Evolutionary conservation across 2,113 vertebrate genomes (phyloP).

Genomic region (Paramormyrops kingsleyae): DNA sequence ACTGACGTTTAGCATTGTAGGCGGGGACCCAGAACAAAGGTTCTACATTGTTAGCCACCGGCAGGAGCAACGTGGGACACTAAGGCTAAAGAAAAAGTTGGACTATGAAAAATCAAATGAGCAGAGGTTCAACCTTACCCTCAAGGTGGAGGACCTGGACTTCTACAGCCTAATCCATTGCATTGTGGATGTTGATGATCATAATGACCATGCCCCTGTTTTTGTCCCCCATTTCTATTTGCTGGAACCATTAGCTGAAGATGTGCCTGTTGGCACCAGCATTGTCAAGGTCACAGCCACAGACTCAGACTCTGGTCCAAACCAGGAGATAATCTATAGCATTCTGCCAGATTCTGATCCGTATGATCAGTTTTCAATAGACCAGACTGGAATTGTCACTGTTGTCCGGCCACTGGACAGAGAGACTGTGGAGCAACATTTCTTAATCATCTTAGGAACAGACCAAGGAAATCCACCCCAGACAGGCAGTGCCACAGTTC

Average conservation of each 20-base stretch:
- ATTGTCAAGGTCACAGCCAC: slow-evolving; percentile 66
- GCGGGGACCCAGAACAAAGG: slow-evolving; percentile 77
- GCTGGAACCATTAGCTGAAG: slow-evolving; percentile 65
- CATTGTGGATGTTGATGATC: slow-evolving; percentile 76
- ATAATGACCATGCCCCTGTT: slow-evolving; percentile 76
- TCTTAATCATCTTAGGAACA: slow-evolving; percentile 67
- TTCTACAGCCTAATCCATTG: slow-evolving; percentile 71
- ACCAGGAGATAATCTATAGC: slow-evolving; percentile 71
- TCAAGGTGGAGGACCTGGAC: slow-evolving; percentile 76
- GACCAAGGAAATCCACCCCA: slow-evolving; percentile 67
- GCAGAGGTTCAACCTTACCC: slow-evolving; percentile 76
- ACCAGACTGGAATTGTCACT: slow-evolving; percentile 62
- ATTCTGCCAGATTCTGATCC: slow-evolving; percentile 69
- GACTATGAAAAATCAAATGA: slow-evolving; percentile 79
- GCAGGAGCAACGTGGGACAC: slow-evolving; percentile 64
- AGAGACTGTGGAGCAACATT: slow-evolving; percentile 61
- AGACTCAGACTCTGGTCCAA: slow-evolving; percentile 74
- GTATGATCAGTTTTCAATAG: slow-evolving; percentile 61
- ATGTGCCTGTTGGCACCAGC: slow-evolving; percentile 65
- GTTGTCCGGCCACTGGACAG: slow-evolving; percentile 67
- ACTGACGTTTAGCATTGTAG: slow-evolving; percentile 70
- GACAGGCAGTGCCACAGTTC: slow-evolving; percentile 68
- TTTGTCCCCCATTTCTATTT: slow-evolving; percentile 71
- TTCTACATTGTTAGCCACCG: slow-evolving; percentile 73
- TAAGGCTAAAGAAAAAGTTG: slow-evolving; percentile 71